Evolutionary conservation across 2,888 invertebrate genomes (phyloP).

Genomic region (Polymixis lichenea): DNA sequence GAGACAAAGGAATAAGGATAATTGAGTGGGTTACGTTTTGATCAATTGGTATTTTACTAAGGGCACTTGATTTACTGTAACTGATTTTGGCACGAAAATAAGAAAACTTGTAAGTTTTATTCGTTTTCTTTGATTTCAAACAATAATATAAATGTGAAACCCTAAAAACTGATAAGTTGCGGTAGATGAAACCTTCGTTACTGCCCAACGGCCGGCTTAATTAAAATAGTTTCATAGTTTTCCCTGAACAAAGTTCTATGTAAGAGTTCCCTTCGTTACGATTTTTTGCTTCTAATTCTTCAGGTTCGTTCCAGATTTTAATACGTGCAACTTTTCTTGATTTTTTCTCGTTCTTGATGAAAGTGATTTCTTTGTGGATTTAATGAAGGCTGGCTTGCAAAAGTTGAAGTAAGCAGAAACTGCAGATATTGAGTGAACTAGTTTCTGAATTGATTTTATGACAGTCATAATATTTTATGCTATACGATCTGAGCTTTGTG

Average conservation of each 20-base stretch:
- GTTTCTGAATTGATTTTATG: conserved; percentile 40
- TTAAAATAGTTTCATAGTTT: conserved; percentile 17
- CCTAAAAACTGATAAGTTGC: background rate
- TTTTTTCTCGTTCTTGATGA: conserved; percentile 28
- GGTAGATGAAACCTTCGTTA: background rate
- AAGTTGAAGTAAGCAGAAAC: conserved; percentile 22
- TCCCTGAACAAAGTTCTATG: background rate
- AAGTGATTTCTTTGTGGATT: conserved; percentile 40
- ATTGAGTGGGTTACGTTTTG: background rate
- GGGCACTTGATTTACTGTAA: background rate
- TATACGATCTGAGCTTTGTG: conserved; percentile 17
- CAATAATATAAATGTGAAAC: background rate
- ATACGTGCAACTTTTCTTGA: too few species aligned
- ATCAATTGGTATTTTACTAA: conserved; percentile 11
- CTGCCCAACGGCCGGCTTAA: background rate
- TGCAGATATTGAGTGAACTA: conserved; percentile 24
- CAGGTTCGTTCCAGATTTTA: conserved; percentile 20
- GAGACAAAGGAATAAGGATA: background rate
- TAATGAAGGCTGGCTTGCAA: conserved; percentile 32
- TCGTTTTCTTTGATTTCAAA: background rate
- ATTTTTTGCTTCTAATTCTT: conserved; percentile 25
- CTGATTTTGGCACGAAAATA: background rate
- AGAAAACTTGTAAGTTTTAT: background rate
- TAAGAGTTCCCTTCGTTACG: conserved; percentile 8
- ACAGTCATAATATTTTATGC: conserved; percentile 40